A percentile compares a stretch with the other conserved stretches of the same genome.
phyloP scores from a whole-genome alignment of 2,888 invertebrate species.

The Sinelater perroti region DNA sequence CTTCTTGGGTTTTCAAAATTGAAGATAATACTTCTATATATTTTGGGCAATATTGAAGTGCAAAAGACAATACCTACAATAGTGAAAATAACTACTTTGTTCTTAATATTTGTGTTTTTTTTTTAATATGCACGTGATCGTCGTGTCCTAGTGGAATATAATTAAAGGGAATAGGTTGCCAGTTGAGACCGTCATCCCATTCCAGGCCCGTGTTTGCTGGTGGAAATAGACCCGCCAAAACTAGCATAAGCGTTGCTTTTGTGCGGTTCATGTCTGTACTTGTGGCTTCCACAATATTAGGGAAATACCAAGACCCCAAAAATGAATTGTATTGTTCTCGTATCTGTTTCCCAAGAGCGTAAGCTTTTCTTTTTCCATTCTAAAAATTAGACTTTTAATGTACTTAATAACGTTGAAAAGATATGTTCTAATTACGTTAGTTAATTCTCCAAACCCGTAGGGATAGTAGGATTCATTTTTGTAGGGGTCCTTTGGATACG shows the following conservation, averaged over 20 bases:
- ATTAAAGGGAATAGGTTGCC: slow-evolving; percentile 52
- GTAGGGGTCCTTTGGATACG: slow-evolving; percentile 75
- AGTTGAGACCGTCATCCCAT: slow-evolving; percentile 62
- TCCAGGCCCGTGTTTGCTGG: slow-evolving; percentile 63
- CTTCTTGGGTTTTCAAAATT: slow-evolving; percentile 27
- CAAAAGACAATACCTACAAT: slow-evolving; percentile 44
- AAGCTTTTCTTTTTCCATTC: slow-evolving; percentile 69
- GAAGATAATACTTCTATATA: slow-evolving; percentile 41
- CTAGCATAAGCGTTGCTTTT: slow-evolving; percentile 73
- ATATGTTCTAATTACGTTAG: slow-evolving; percentile 66
- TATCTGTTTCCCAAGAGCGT: slow-evolving; percentile 69
- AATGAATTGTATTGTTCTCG: slow-evolving; percentile 68
- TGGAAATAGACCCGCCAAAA: slow-evolving; percentile 74
- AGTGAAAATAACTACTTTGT: background rate
- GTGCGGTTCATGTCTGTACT: slow-evolving; percentile 76
- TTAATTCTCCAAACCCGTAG: slow-evolving; percentile 79
- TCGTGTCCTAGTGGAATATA: slow-evolving; percentile 42
- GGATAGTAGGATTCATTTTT: slow-evolving; percentile 71
- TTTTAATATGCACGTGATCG: too few relatives aligned
- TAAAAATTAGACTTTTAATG: slow-evolving; percentile 18
- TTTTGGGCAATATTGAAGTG: slow-evolving; percentile 44
- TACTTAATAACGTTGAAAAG: background rate
- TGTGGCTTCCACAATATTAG: slow-evolving; percentile 64
- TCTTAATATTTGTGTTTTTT: slow-evolving; percentile 12
- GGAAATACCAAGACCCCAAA: slow-evolving; percentile 66